Conservation (phyloP, 2,888 invertebrate species). For the Tinea trinotella region DNA sequence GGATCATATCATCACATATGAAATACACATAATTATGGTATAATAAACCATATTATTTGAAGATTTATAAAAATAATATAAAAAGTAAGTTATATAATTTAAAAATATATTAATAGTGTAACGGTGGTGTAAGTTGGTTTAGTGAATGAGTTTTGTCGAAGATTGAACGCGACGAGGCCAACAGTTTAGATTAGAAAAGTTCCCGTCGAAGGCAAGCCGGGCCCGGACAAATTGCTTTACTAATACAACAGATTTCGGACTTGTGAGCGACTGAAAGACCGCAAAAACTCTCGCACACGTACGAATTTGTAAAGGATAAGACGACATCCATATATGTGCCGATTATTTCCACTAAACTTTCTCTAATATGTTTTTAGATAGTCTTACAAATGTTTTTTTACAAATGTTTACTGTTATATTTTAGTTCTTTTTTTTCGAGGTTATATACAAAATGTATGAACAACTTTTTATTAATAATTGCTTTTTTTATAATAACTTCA, state of each 20-base stretch:
- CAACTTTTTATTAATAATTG: too few relatives aligned
- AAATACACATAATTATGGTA: too few relatives aligned
- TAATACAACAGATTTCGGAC: conserved; percentile 60
- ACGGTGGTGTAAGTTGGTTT: not conserved
- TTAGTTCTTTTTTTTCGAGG: too few relatives aligned
- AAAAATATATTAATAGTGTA: not conserved
- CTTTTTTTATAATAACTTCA: too few relatives aligned
- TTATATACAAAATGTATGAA: too few relatives aligned
- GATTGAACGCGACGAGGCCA: conserved; percentile 46
- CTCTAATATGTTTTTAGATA: not conserved
- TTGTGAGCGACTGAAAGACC: conserved; percentile 33
- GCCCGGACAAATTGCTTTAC: conserved; percentile 61
- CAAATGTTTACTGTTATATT: too few relatives aligned
- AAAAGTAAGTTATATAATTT: too few relatives aligned
- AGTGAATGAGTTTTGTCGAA: conserved; percentile 36
- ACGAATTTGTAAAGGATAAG: conserved; percentile 16
- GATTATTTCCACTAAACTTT: conserved; percentile 17
- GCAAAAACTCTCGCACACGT: conserved; percentile 34
- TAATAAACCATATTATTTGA: too few relatives aligned
- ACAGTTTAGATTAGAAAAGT: conserved; percentile 70
- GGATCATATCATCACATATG: too few relatives aligned
- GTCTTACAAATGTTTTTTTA: too few relatives aligned
- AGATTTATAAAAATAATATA: too few relatives aligned
- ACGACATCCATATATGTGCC: conserved; percentile 16
- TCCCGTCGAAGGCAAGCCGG: conserved; percentile 37